Base-by-base conservation (phyloP, 2,797 vertebrate species). In the Limosa lapponica region DNA sequence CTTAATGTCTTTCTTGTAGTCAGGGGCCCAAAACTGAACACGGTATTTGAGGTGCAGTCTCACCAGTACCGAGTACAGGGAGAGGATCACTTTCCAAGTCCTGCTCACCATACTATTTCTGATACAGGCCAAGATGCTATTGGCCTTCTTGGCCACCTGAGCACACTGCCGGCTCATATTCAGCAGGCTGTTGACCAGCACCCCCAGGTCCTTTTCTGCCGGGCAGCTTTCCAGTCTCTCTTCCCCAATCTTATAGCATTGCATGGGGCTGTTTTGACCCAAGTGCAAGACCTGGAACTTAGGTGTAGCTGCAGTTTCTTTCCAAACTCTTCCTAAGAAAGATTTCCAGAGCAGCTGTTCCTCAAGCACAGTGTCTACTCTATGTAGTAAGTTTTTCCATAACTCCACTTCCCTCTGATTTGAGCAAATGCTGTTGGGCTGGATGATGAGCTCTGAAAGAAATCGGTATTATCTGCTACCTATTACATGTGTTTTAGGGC, bases 171-270 rank as follows among this genome's bases (percentile, higher is more conserved):
- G 14, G 24, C 66, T 78, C 51, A 25, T 28, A 3, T 18, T 58
- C 24, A 52, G 7, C 19, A 1, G 2, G 10, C 18, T 61, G 39
- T 54, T 0, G 1, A 48, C 11, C 14, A 73, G 2, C 8, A 67
- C 1, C 10, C 32, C 19, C 24, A 7, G 15, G 8, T 43, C 18
- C 13, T 69, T 82, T 36, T 51, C 37, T 0, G 0, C 9, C 0
- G 0, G 11, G 2, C 36, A 65, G 8, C 10, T 84, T 32, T 46
- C 37, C 37, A 83, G 28, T 5, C 23, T 13, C 24, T 58, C 18
- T 10, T 32, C 37, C 24, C 28, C 10, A n/a, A 49, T 32, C 2
- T 6, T 51, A 3, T 19, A 78, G 28, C 1, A 0, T 7, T 79
- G 2, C 16, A 3, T 2, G 25, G 19, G 16, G 5, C 37, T 55